Conservation (phyloP, 2,888 invertebrate species). For the Agrypnus murinus region DNA sequence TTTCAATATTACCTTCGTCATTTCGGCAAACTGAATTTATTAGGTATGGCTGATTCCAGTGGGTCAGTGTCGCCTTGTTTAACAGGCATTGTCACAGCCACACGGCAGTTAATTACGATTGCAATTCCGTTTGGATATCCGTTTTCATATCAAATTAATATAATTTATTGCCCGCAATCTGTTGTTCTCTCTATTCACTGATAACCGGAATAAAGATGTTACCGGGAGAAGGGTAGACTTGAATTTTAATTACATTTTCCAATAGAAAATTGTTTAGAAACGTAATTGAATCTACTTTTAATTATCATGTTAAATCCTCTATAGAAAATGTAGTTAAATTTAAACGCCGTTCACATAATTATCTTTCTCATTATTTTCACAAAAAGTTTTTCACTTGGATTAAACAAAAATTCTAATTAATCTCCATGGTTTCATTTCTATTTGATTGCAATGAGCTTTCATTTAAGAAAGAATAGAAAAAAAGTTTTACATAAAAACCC, state of each 20-base stretch:
- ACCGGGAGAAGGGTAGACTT: neutral
- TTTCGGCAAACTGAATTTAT: constrained; percentile 44
- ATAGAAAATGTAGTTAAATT: neutral
- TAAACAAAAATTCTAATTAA: neutral
- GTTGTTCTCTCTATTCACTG: constrained; percentile 3
- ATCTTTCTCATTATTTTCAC: too few species aligned
- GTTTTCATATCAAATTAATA: constrained; percentile 48
- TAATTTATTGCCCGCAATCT: constrained; percentile 41
- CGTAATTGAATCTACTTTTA: constrained; percentile 9
- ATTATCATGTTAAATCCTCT: neutral
- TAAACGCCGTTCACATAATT: too few species aligned
- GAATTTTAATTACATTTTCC: constrained; percentile 11
- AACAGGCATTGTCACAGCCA: constrained; percentile 41
- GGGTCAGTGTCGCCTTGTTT: constrained; percentile 48
- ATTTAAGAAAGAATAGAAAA: too few species aligned
- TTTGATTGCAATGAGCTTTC: neutral
- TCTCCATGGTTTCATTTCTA: neutral
- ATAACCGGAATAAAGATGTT: constrained; percentile 14
- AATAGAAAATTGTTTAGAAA: neutral
- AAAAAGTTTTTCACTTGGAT: neutral
- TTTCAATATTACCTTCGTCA: neutral
- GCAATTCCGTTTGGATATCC: constrained; percentile 50
- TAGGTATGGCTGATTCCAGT: constrained; percentile 39
- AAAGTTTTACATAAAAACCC: too few species aligned
- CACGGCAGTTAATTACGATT: constrained; percentile 51